Percentiles rank a stretch among this genome's conserved stretches.
phyloP scores from a whole-genome alignment of 2,888 invertebrate species.

The Steinernema hermaphroditum region DNA sequence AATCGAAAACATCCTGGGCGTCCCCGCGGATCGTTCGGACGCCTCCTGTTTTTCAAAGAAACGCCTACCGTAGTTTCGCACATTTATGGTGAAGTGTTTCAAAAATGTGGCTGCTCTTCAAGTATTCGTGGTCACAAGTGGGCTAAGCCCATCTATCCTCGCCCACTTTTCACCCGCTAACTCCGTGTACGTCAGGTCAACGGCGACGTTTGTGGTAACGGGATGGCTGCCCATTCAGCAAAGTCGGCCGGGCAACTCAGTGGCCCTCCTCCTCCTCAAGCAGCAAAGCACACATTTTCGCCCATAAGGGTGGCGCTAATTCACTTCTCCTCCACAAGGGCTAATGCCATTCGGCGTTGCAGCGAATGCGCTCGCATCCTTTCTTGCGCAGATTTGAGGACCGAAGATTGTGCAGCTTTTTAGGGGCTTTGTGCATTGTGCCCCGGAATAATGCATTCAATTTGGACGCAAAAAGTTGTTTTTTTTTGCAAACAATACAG shows the following conservation, averaged over 20 bases:
- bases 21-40: too few species aligned
- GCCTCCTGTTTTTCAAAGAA: too few species aligned
- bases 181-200: neutral
- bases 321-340: neutral
- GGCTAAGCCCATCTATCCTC: neutral
- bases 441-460: too few species aligned
- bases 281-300: constrained; percentile 17
- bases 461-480: too few species aligned
- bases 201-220: neutral
- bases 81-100: too few species aligned
- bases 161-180: constrained; percentile 6
- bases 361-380: neutral
- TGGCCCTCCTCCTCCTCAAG: neutral
- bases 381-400: neutral
- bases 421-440: too few species aligned
- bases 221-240: too few species aligned
- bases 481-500: too few species aligned
- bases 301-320: constrained; percentile 14
- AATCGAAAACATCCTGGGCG: too few species aligned
- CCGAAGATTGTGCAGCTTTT: neutral
- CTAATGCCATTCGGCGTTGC: constrained; percentile 6
- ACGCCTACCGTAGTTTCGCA: too few species aligned
- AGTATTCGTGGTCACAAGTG: neutral
- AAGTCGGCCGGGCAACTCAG: too few species aligned
- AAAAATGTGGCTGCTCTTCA: too few species aligned